A percentile compares a stretch with the other conserved stretches of the same genome.
Conservation (phyloP, 35 echinoderm and acorn worm genomes). For the Anneissia japonica region DNA sequence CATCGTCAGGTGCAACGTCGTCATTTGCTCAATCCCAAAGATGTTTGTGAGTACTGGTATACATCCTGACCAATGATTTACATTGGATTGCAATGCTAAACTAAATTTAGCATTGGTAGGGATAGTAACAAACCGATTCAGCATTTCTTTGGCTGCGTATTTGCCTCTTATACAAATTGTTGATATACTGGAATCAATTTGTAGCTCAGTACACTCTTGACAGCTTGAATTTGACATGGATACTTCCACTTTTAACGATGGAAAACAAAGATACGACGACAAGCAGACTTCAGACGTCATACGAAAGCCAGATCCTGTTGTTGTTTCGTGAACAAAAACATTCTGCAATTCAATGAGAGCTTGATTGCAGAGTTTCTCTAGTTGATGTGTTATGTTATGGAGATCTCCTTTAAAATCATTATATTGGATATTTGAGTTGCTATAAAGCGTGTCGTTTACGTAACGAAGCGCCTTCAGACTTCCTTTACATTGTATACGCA, state of each 20-base stretch:
- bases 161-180: too few species aligned
- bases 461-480: neutral
- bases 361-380: neutral
- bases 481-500: neutral
- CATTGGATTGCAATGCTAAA: too few species aligned
- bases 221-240: neutral
- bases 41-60: too few species aligned
- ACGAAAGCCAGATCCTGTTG: neutral
- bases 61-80: too few species aligned
- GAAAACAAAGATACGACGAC: neutral
- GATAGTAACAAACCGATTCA: too few species aligned
- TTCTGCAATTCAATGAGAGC: neutral
- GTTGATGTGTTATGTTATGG: neutral
- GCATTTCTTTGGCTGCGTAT: too few species aligned
- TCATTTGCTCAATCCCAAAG: too few species aligned
- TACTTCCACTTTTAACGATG: neutral
- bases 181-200: neutral
- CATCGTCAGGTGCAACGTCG: too few species aligned
- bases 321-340: neutral
- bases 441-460: neutral
- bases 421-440: neutral
- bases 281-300: neutral
- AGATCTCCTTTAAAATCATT: neutral
- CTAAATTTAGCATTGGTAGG: too few species aligned
- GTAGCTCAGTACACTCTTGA: neutral